Base-by-base conservation (phyloP, 2,113 vertebrate species). In the Bombycilla garrulus region DNA sequence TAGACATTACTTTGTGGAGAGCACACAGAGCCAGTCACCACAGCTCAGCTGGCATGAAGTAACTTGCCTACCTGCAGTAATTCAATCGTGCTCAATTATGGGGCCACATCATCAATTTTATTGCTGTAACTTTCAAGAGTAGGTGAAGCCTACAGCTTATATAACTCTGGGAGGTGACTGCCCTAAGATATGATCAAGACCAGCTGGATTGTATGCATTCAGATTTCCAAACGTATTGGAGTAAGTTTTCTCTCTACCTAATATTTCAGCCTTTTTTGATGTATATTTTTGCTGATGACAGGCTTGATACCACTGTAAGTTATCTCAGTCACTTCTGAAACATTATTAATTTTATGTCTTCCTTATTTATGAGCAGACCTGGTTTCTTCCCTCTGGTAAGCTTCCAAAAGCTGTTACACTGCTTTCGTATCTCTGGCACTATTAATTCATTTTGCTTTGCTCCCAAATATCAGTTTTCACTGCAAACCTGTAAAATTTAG, bases 271-370 rank as follows among this genome's bases (percentile, higher is more conserved):
- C 0, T 86, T 94, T 69, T 83, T 83, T 81, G 92, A 90, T 88
- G 38, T 89, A 93, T 92, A 56, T 79, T 95, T 81, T 92, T 81
- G 25, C 61, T 95, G 96, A 95, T 95, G 92, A 96, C 88, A 94
- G 61, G 31, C 33, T 84, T 76, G 92, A 93, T 97, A 91, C 23
- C 35, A 65, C 60, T 76, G 36, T 57, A 81, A 93, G 83, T 91
- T 93, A 96, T 81, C 71, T 92, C 80, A 84, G 93, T 84, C 57
- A 72, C 36, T 96, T 94, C 38, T 86, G 80, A 94, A 76, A 78
- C 36, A 45, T 90, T 81, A 94, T 96, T 88, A 93, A 95, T 96
- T 96, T 90, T 11, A 71, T 38, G 28, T 90, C 90, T 56, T 90
- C 58, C 64, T 93, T 92, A 88, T 95, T 93, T 95, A 94, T 86